Percentiles rank a stretch among this genome's conserved stretches.
These are phyloP conservation scores for Cheracebus regulus DNA, from an alignment of 2,797 vertebrate genomes.

Conservation along the genomic window DNA sequence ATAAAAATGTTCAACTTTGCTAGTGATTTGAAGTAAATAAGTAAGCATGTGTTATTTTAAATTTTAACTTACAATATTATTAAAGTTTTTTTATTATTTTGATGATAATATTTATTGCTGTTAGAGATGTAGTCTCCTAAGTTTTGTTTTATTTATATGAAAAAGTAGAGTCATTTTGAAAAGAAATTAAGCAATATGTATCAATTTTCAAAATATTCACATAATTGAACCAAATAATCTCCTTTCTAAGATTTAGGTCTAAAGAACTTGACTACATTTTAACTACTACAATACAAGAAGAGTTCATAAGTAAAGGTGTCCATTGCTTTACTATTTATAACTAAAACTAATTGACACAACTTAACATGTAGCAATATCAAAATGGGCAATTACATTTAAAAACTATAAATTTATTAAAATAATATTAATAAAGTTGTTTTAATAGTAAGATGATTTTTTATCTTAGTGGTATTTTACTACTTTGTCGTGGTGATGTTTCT, in stretches of 20 bases:
- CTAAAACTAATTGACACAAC: background rate
- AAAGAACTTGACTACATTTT: background rate
- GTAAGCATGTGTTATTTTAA: background rate
- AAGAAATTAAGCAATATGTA: background rate
- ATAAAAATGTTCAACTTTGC: background rate
- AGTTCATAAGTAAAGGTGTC: background rate
- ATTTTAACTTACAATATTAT: background rate
- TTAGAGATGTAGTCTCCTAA: background rate
- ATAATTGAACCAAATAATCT: background rate
- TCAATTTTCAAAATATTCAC: background rate
- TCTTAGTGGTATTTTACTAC: background rate
- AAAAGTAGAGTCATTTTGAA: background rate
- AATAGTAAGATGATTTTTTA: background rate
- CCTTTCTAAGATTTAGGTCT: background rate
- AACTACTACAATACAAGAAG: background rate
- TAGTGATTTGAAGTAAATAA: background rate
- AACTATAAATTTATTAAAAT: background rate
- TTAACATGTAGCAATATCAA: background rate
- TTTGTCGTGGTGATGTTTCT: background rate
- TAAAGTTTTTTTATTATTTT: background rate
- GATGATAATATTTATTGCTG: background rate
- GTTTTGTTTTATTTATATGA: background rate
- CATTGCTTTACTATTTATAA: conserved; percentile 4
- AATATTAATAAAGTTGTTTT: background rate
- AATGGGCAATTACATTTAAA: background rate